These are phyloP conservation scores for Athripsodes cinereus DNA, from an alignment of 2,888 invertebrate species.

Conservation along the genomic window DNA sequence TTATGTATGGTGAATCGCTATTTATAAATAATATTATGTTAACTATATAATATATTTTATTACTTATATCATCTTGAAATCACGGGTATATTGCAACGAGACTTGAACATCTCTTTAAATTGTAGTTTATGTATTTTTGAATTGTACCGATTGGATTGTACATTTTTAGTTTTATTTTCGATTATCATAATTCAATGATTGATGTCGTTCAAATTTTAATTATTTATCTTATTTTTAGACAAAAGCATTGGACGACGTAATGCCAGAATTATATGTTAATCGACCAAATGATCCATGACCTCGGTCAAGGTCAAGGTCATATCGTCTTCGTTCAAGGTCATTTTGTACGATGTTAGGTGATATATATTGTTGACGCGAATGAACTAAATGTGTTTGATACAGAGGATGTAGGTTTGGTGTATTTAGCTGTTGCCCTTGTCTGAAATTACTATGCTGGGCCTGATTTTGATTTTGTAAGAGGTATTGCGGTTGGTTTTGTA, in stretches of 20 bases:
- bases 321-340: constrained; percentile 31
- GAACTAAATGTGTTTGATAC: constrained; percentile 22
- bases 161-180: no score
- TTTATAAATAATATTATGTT: no score
- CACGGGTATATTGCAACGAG: no score
- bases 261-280: constrained; percentile 31
- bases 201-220: no score
- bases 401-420: constrained; percentile 15
- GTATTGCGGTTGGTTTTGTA: constrained; percentile 32
- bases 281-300: constrained; percentile 30
- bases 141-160: no score
- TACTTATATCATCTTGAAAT: no score
- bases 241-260: constrained; percentile 20
- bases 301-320: constrained; percentile 43
- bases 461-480: constrained; percentile 31
- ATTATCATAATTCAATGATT: no score
- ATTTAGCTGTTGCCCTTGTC: constrained; percentile 14
- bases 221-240: constrained; percentile 1
- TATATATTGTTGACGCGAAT: constrained; percentile 17
- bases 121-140: no score
- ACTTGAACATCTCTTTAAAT: no score
- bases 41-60: no score
- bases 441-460: constrained; percentile 17
- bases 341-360: constrained; percentile 18
- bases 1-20: no score